Conservation (phyloP, 2,888 invertebrate species). For the Boloria selene region DNA sequence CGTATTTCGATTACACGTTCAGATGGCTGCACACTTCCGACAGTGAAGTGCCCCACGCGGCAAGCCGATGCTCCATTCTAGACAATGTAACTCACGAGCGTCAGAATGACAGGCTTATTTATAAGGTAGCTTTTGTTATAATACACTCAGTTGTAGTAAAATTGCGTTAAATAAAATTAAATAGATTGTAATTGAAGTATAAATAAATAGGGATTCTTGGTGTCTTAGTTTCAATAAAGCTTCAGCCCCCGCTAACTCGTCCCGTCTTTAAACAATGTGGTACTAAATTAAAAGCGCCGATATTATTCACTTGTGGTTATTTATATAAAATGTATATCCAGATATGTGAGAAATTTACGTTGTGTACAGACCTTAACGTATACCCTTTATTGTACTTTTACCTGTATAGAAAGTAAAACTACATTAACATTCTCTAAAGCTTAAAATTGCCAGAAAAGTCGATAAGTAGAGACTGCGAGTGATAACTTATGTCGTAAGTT, state of each 20-base stretch:
- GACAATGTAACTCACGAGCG: conserved; percentile 13
- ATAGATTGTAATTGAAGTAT: neutral
- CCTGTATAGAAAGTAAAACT: conserved; percentile 1
- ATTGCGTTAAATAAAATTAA: neutral
- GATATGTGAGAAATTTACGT: neutral
- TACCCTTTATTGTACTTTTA: too few species aligned
- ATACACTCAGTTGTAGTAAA: neutral
- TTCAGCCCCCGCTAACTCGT: conserved; percentile 38
- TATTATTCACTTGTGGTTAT: conserved; percentile 11
- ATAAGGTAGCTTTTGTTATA: conserved; percentile 5
- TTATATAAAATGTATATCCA: neutral
- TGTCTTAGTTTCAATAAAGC: conserved; percentile 54
- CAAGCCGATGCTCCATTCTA: conserved; percentile 19
- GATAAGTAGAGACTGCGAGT: conserved; percentile 3
- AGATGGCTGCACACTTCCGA: conserved; percentile 49
- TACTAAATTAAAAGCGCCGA: conserved; percentile 39
- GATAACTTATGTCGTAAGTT: conserved; percentile 25
- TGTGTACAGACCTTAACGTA: neutral
- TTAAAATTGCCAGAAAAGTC: neutral
- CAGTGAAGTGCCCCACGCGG: conserved; percentile 19
- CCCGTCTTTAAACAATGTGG: conserved; percentile 36
- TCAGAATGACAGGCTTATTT: conserved; percentile 20
- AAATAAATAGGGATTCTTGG: neutral
- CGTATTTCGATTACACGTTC: conserved; percentile 59
- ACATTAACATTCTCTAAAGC: neutral